Percentiles rank a stretch among this genome's conserved stretches.
phyloP scores from a whole-genome alignment of 2,113 vertebrate species.

The Sphyrna mokarran region DNA sequence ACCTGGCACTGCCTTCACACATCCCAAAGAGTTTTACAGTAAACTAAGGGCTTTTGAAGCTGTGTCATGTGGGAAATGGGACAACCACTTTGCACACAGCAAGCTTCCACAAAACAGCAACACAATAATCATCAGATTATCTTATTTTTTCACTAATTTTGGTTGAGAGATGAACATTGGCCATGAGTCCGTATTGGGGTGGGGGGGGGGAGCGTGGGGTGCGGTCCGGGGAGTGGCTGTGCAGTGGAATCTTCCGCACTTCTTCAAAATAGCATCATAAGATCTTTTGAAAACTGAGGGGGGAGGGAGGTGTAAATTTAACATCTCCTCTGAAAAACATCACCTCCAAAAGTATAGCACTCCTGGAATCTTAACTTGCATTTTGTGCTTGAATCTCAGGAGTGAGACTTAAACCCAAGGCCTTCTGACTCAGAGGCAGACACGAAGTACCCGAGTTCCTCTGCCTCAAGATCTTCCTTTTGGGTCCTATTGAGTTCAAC shows the following conservation, averaged over 20 bases:
- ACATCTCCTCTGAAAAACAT: not conserved
- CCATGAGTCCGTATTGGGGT: not conserved
- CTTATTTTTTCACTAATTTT: not conserved
- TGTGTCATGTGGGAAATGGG: too few relatives aligned
- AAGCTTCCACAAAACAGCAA: too few relatives aligned
- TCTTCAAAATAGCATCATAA: not conserved
- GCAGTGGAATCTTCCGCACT: not conserved
- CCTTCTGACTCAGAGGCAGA: not conserved
- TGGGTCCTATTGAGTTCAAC: too few relatives aligned
- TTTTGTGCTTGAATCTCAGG: not conserved
- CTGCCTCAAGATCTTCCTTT: too few relatives aligned
- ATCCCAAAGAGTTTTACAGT: too few relatives aligned
- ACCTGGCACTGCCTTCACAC: too few relatives aligned
- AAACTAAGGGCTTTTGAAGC: too few relatives aligned
- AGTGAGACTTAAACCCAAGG: not conserved
- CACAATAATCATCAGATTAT: too few relatives aligned
- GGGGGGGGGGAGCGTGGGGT: too few relatives aligned
- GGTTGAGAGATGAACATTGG: not conserved
- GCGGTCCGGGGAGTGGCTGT: too few relatives aligned
- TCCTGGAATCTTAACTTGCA: not conserved
- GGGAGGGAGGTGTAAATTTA: not conserved
- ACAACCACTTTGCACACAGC: too few relatives aligned
- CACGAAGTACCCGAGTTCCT: too few relatives aligned
- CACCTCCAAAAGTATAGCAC: not conserved
- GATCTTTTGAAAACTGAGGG: not conserved